Base-by-base conservation (phyloP, 1,140 invertebrate species). In the Archegozetes longisetosus region DNA sequence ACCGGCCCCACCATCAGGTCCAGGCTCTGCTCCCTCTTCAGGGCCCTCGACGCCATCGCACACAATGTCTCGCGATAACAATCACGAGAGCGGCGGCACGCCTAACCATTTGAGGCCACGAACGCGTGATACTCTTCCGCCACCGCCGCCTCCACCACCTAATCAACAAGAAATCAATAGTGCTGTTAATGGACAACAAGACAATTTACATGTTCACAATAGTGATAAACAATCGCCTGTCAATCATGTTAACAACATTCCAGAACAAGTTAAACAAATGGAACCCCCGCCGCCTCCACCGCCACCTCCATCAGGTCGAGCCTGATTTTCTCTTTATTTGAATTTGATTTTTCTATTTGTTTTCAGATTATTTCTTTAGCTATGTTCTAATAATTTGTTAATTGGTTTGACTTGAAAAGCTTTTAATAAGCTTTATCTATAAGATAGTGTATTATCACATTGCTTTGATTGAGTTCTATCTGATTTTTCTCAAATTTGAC, bases 1-100 rank as follows among this genome's bases (percentile, higher is more conserved):
- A 56, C 87, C 87, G 55, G 86, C 86, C 58, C 87, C 87, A 14
- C 87, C 86, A 51, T 64, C 67, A 47, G 65, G 61, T 60, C 66
- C 64, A 49, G 63, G 61, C 61, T 67, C 62, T 49, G 59, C 62
- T 2, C 63, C 54, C 51, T 55, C 47, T 46, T 64, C 58, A n/a
- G 22, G 29, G 9, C 57, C 57, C n/a, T 9, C 51, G 13, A 47
- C 58, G 17, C 32, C 32, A 6, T 40, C 32, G 32, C 32, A 40
- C 32, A 17, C 6, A 40, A 17, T 40, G n/a, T n/a, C n/a, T n/a
- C n/a, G n/a, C n/a, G n/a, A n/a, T n/a, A n/a, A n/a, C n/a, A n/a
- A n/a, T n/a, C n/a, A n/a, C n/a, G n/a, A n/a, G n/a, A n/a, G n/a
- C n/a, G n/a, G n/a, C n/a, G n/a, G n/a, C n/a, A n/a, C n/a, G n/a